Conservation (phyloP, 2,888 invertebrate genomes). For the Sarcophaga carnaria region DNA sequence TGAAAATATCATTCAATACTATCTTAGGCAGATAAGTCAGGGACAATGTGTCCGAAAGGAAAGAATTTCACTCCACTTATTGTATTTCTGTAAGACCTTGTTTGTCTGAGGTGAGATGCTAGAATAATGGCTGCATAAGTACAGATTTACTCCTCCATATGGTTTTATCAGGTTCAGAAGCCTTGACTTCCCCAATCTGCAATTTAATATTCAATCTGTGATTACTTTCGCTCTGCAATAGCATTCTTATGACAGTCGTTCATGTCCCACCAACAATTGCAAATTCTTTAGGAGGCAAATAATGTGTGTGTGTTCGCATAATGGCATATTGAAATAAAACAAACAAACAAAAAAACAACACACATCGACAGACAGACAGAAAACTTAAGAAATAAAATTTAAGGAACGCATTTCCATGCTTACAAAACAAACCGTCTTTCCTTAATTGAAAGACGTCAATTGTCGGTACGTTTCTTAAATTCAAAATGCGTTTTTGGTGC, state of each 20-base stretch:
- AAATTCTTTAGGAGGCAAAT: constrained; percentile 21
- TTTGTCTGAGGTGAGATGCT: no score
- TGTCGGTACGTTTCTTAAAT: constrained; percentile 62
- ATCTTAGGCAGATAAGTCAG: no score
- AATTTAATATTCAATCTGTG: background rate
- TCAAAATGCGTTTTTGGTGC: constrained; percentile 56
- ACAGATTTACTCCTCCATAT: no score
- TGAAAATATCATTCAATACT: no score
- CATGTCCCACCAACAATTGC: background rate
- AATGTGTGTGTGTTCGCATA: background rate
- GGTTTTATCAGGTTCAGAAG: no score
- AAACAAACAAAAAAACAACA: background rate
- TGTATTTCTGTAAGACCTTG: no score
- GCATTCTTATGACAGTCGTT: background rate
- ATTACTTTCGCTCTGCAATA: background rate
- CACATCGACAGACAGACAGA: background rate
- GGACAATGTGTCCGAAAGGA: no score
- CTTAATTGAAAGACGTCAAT: constrained; percentile 74
- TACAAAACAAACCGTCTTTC: constrained; percentile 39
- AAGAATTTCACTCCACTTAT: no score
- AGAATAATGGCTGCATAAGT: no score
- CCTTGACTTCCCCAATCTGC: no score
- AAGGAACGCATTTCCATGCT: constrained; percentile 14
- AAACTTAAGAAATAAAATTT: background rate
- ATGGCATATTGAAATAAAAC: constrained; percentile 36